Percentiles rank a stretch among this genome's conserved stretches.
phyloP scores from a whole-genome alignment of 2,797 vertebrate species.

The Mus minutoides region DNA sequence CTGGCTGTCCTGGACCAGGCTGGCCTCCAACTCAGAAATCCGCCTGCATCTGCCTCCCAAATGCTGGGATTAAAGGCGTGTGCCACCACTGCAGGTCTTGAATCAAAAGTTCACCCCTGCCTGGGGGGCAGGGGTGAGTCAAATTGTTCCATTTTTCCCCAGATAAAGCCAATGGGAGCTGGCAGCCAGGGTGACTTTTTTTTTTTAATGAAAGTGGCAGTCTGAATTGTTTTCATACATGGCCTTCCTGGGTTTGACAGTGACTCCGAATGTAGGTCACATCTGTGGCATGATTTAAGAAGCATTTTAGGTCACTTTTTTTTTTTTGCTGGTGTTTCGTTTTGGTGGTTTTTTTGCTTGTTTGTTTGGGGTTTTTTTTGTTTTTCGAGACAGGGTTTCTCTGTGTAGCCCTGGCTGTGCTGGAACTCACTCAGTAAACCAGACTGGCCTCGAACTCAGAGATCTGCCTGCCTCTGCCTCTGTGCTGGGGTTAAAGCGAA shows the following conservation, averaged over 20 bases:
- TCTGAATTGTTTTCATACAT: background rate
- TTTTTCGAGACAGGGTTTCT: background rate
- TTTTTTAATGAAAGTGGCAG: background rate
- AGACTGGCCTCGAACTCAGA: background rate
- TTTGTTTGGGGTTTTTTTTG: background rate
- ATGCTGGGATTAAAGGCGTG: too few species aligned
- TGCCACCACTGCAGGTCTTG: too few species aligned
- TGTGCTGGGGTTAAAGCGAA: background rate
- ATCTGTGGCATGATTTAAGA: background rate
- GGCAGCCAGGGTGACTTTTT: background rate
- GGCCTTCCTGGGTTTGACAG: background rate
- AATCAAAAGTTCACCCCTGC: background rate
- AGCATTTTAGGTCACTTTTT: conserved; percentile 12
- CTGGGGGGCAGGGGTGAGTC: background rate
- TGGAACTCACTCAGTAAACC: background rate
- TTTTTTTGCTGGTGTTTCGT: background rate
- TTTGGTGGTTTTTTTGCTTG: background rate
- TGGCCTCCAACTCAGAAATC: too few species aligned
- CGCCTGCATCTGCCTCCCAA: too few species aligned
- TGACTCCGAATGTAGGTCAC: background rate
- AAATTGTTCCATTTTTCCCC: background rate
- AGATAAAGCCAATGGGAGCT: background rate
- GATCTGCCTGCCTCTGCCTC: background rate
- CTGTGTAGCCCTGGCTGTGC: background rate
- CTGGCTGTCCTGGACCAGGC: too few species aligned